A percentile compares a stretch with the other conserved stretches of the same genome.
Conservation (phyloP, 64 coral and sea anemone genomes). For the Cladopsammia gracilis region DNA sequence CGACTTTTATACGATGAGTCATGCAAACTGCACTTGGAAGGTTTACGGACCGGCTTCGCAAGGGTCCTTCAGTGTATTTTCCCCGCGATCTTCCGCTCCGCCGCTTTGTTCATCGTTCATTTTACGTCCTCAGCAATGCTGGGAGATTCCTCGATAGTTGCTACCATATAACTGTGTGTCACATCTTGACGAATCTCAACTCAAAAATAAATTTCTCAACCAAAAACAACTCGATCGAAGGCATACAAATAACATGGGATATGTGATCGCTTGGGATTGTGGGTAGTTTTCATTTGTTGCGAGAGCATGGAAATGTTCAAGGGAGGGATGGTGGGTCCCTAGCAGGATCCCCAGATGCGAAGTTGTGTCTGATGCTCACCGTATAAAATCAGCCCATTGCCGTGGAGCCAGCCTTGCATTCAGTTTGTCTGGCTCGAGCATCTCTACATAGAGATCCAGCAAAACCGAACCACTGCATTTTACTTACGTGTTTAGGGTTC, state of each 20-base stretch:
- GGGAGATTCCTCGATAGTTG: slow-evolving; percentile 7
- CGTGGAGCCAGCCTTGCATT: too few relatives aligned
- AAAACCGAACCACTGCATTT: too few relatives aligned
- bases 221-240: not conserved
- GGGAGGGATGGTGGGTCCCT: too few relatives aligned
- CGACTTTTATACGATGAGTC: not conserved
- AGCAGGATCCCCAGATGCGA: too few relatives aligned
- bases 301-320: too few relatives aligned
- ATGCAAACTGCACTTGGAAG: not conserved
- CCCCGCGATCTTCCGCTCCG: not conserved
- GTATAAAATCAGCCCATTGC: too few relatives aligned
- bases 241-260: not conserved
- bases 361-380: too few relatives aligned
- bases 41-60: not conserved
- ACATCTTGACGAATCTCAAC: slow-evolving; percentile 27
- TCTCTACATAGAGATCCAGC: too few relatives aligned
- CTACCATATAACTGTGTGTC: not conserved
- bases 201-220: slow-evolving; percentile 13
- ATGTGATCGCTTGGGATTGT: not conserved
- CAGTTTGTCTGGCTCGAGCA: too few relatives aligned
- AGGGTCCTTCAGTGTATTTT: not conserved
- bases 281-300: not conserved
- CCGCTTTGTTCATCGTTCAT: slow-evolving; percentile 21
- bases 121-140: slow-evolving; percentile 59
- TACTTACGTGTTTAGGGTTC: too few relatives aligned